phyloP scores from a whole-genome alignment of 2,113 vertebrate genomes.

The Nymphicus hollandicus region DNA sequence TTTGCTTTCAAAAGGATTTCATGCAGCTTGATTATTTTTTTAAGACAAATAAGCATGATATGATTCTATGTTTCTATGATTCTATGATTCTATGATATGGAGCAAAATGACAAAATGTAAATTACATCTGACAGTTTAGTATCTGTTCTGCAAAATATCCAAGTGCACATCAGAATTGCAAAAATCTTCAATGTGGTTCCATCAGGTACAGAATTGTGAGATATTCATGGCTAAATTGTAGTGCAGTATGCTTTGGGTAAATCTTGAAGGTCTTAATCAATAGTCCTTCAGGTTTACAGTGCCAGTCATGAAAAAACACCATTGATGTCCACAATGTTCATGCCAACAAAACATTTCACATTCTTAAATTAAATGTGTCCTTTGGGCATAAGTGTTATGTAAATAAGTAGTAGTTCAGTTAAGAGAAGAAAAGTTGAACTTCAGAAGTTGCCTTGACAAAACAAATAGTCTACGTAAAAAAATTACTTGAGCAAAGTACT shows the following conservation, averaged over 20 bases:
- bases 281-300: not conserved
- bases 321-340: not conserved
- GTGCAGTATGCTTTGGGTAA: not conserved
- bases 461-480: not conserved
- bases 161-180: not conserved
- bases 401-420: not conserved
- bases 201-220: not conserved
- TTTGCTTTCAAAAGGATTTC: not conserved
- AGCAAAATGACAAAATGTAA: not conserved
- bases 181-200: not conserved
- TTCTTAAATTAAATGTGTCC: not conserved
- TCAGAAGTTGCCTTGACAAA: not conserved
- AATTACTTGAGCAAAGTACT: not conserved
- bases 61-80: not conserved
- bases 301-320: not conserved
- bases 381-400: not conserved
- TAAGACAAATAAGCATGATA: not conserved
- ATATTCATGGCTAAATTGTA: not conserved
- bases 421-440: not conserved
- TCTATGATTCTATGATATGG: not conserved
- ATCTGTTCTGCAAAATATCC: not conserved
- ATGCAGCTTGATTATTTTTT: not conserved
- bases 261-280: not conserved
- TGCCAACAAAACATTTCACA: not conserved
- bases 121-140: not conserved